Conservation (phyloP, 2,888 invertebrate genomes). For the Aspidiotus destructor region DNA sequence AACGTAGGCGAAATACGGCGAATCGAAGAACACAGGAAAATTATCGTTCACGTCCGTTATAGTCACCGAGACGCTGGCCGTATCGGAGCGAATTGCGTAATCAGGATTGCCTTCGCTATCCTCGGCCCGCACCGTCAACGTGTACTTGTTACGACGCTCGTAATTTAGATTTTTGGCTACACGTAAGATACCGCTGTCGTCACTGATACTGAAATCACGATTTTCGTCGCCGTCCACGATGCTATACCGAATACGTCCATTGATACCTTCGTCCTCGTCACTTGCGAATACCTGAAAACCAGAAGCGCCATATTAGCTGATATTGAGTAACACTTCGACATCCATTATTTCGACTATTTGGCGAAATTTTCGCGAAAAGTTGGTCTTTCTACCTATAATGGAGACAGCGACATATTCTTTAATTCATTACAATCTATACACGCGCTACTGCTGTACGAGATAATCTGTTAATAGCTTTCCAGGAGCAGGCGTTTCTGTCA, state of each 20-base stretch:
- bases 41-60: conserved; percentile 91
- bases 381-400: too few species aligned
- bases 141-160: conserved; percentile 76
- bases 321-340: too few species aligned
- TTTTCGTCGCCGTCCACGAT: conserved; percentile 82
- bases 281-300: conserved; percentile 67
- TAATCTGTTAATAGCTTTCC: too few species aligned
- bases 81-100: conserved; percentile 53
- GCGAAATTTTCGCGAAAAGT: too few species aligned
- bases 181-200: conserved; percentile 80
- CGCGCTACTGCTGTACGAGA: too few species aligned
- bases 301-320: too few species aligned
- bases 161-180: conserved; percentile 89
- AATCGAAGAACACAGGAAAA: conserved; percentile 82
- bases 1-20: conserved; percentile 86
- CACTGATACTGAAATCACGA: conserved; percentile 81
- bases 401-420: too few species aligned
- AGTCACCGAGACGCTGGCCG: conserved; percentile 58
- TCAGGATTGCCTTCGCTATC: conserved; percentile 64
- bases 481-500: too few species aligned
- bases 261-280: conserved; percentile 76
- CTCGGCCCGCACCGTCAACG: conserved; percentile 74
- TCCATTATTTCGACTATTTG: too few species aligned
- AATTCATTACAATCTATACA: too few species aligned
- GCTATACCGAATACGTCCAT: conserved; percentile 85